A percentile compares a stretch with the other conserved stretches of the same genome.
These are phyloP conservation scores for Nemopilema nomurai DNA, from an alignment of 30 jellyfish, hydroid and myxozoan species.

Conservation along the genomic window DNA sequence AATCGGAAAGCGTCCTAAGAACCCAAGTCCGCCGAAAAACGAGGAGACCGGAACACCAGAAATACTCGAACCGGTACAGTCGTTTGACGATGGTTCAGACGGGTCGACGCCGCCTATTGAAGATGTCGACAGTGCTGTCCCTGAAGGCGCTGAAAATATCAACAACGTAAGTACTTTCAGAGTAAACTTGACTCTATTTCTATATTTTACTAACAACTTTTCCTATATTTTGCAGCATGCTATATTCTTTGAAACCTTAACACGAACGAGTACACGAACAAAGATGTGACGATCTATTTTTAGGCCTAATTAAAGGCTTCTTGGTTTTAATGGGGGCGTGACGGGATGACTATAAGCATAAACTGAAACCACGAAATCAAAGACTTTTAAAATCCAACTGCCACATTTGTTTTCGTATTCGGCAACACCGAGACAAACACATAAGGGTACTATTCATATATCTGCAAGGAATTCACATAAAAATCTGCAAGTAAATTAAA, in stretches of 20 bases:
- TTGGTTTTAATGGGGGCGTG: not conserved
- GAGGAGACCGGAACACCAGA: not conserved
- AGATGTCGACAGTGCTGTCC: not conserved
- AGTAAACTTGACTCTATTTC: not conserved
- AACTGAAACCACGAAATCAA: not conserved
- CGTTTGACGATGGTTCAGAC: not conserved
- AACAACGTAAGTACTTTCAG: not conserved
- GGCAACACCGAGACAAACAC: not conserved
- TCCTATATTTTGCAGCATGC: not conserved
- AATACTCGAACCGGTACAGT: not conserved
- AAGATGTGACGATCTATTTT: not conserved
- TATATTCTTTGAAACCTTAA: not conserved
- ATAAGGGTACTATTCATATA: not conserved
- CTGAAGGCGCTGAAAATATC: not conserved
- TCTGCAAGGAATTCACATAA: not conserved
- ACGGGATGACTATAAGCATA: not conserved
- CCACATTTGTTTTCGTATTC: not conserved
- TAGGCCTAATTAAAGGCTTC: not conserved
- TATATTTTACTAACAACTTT: not conserved
- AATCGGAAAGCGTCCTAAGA: conserved; percentile 13
- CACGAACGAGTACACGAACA: no score
- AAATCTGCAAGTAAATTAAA: no score
- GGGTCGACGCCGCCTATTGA: not conserved
- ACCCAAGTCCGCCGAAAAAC: conserved; percentile 29
- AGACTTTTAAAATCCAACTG: not conserved